Base-by-base conservation (phyloP, 1,140 invertebrate species). In the Drosophila varians region DNA sequence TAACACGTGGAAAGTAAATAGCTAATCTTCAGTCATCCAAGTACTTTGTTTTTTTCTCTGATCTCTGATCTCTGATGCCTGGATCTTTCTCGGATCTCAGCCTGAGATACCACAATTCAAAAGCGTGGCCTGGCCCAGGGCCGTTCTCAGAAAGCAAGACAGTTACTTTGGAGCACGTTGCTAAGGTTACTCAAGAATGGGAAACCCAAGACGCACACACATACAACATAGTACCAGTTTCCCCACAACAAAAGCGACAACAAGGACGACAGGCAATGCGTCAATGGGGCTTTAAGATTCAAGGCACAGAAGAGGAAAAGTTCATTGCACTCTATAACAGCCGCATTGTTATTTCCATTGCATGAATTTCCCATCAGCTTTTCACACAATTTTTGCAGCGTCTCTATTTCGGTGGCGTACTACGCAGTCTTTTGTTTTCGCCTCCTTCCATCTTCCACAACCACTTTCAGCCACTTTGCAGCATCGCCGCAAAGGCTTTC, bases 301-400 rank as follows among this genome's bases (percentile, higher is more conserved):
- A n/a, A n/a, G n/a, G 25, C 25, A 58, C 52, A 53, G 70, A 77
- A 66, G n/a, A 14, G 12, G 40, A 74, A 68, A 62, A 64, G 79
- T 76, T 86, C 82, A 86, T 55, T 86, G 80, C 62, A 69, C 80
- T 86, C 28, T 14, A 26, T 19, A 36, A 25, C 48, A 55, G 36
- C 43, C 54, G 31, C 40, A 52, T 57, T 76, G 54, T 75, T 58
- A 43, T 60, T 69, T 58, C 4, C 38, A 56, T 82, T 58, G 53
- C 28, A 52, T 61, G 31, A 55, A 52, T 48, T 58, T 66, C 62
- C 58, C 53, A 57, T 80, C 6, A 14, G 21, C 60, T 72, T 45
- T 74, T 45, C 47, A 46, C 49, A 58, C 56, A 34, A 26, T 34
- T 56, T 55, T 43, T 21, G 19, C 8, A 40, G 8, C 56, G 53